Evolutionary conservation across 1,140 invertebrate species (phyloP).

Genomic region (Aethina tumida): DNA sequence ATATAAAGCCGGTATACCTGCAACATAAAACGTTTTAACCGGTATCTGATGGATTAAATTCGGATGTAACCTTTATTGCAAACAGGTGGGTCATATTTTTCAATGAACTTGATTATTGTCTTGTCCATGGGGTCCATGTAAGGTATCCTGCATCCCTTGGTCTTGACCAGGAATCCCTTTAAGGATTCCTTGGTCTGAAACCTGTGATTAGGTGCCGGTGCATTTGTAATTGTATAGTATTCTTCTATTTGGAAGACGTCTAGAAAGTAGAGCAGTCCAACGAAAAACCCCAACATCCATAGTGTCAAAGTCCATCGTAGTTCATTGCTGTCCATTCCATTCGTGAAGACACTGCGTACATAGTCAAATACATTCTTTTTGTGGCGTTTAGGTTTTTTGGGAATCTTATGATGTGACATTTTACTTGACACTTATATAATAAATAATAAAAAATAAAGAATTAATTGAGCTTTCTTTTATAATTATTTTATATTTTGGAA

Average conservation of each 20-base stretch:
- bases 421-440: too few relatives aligned
- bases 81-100: slow-evolving; percentile 32
- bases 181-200: slow-evolving; percentile 1
- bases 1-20: slow-evolving; percentile 45
- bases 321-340: slow-evolving; percentile 19
- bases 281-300: slow-evolving; percentile 17
- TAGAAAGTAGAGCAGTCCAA: slow-evolving; percentile 13
- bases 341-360: slow-evolving; percentile 5
- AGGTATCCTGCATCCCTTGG: slow-evolving; percentile 68
- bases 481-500: too few relatives aligned
- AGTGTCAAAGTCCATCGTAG: slow-evolving; percentile 11
- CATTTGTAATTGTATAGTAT: background rate
- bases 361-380: too few relatives aligned
- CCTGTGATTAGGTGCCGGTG: background rate
- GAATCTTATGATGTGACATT: too few relatives aligned
- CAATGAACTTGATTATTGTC: slow-evolving; percentile 40
- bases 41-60: too few relatives aligned
- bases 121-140: slow-evolving; percentile 60
- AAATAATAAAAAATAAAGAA: too few relatives aligned
- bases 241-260: slow-evolving; percentile 20
- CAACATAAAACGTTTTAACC: too few relatives aligned
- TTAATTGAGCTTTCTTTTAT: too few relatives aligned
- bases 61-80: slow-evolving; percentile 42
- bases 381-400: too few relatives aligned
- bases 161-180: slow-evolving; percentile 51